Percentiles rank a stretch among this genome's conserved stretches.
Conservation (phyloP, 2,888 invertebrate species). For the Chrysina gloriosa region DNA sequence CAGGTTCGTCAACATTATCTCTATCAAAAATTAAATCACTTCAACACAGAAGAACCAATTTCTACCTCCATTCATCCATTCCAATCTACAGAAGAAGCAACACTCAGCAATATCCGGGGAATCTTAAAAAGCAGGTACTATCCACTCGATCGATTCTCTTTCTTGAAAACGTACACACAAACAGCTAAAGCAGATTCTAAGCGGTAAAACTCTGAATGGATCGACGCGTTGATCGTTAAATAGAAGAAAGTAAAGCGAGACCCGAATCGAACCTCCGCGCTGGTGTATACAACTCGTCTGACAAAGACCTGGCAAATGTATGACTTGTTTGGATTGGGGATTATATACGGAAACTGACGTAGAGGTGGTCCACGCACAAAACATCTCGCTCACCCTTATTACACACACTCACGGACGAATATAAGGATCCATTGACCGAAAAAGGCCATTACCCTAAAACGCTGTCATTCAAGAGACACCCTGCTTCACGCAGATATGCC, state of each 20-base stretch:
- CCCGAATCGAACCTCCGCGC: conserved; percentile 31
- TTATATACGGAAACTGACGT: conserved; percentile 49
- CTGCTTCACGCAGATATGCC: conserved; percentile 46
- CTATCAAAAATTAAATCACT: neutral
- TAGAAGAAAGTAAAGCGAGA: conserved; percentile 20
- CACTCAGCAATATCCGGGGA: neutral
- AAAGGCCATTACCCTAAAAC: conserved; percentile 49
- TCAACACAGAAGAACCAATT: neutral
- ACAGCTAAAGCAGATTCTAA: neutral
- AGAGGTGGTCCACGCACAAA: conserved; percentile 49
- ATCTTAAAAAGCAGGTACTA: neutral
- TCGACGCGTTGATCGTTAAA: conserved; percentile 17
- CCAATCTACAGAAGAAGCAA: neutral
- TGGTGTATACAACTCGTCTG: conserved; percentile 45
- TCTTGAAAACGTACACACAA: neutral
- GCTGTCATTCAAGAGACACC: conserved; percentile 48
- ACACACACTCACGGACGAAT: conserved; percentile 14
- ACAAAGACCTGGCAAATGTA: conserved; percentile 48
- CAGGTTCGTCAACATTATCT: no score
- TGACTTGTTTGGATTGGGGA: conserved; percentile 51
- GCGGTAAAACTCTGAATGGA: conserved; percentile 27
- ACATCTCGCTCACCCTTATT: neutral
- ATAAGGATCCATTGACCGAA: conserved; percentile 45
- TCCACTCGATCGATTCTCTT: neutral
- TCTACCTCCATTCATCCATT: neutral